Percentiles rank a stretch among this genome's conserved stretches.
Conservation (phyloP, 2,113 vertebrate species). For the Trichechus manatus region DNA sequence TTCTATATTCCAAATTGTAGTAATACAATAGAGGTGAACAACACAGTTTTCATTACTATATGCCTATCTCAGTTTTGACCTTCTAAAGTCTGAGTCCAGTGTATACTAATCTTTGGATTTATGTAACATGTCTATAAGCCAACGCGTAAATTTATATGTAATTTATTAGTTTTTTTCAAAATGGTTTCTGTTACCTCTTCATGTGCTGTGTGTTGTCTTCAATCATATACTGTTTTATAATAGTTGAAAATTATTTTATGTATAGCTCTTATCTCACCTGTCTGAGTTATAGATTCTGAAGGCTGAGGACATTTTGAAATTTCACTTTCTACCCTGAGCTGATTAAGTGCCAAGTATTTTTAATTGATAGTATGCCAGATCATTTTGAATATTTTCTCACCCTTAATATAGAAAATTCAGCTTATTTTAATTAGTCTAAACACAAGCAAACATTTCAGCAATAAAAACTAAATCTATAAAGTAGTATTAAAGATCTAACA, state of each 20-base stretch:
- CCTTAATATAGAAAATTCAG: background rate
- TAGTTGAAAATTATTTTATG: background rate
- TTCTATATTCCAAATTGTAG: background rate
- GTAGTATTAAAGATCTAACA: constrained; percentile 4
- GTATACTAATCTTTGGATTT: background rate
- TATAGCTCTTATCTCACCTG: background rate
- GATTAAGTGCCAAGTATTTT: background rate
- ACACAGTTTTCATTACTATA: background rate
- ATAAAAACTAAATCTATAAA: background rate
- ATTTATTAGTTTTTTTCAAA: background rate
- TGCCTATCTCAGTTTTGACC: background rate
- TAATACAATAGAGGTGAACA: background rate
- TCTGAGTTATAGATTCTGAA: background rate
- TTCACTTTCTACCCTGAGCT: background rate
- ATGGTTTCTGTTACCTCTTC: background rate
- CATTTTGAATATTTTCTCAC: background rate
- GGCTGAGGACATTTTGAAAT: background rate
- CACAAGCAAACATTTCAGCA: background rate
- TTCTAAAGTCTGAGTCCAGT: background rate
- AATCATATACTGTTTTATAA: background rate
- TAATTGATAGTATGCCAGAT: background rate
- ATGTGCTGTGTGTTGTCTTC: background rate
- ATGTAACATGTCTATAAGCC: background rate
- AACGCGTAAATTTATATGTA: background rate
- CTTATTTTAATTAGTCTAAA: background rate